These are phyloP conservation scores for Julus scandinavius DNA, from an alignment of 2,888 invertebrate genomes.

Conservation along the genomic window DNA sequence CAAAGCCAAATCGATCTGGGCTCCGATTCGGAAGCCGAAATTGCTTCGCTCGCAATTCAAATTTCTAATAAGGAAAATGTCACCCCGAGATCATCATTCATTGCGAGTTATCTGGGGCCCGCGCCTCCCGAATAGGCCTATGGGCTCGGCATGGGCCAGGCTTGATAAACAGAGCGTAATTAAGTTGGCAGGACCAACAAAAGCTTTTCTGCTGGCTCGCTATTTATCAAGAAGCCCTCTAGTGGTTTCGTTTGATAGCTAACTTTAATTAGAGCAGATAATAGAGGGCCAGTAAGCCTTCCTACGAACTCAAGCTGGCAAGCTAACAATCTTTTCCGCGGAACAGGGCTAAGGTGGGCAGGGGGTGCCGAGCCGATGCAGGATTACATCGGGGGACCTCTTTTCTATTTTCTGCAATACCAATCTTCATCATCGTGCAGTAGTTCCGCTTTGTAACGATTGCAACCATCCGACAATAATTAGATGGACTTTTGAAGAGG, in stretches of 20 bases:
- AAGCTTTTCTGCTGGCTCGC: slow-evolving; percentile 34
- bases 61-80: slow-evolving; percentile 37
- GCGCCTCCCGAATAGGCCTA: not conserved
- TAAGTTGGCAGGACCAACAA: slow-evolving; percentile 39
- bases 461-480: slow-evolving; percentile 39
- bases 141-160: slow-evolving; percentile 3
- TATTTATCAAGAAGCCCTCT: slow-evolving; percentile 45
- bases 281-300: slow-evolving; percentile 35
- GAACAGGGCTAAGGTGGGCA: not conserved
- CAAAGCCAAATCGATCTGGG: slow-evolving; percentile 12
- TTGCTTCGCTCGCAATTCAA: slow-evolving; percentile 13
- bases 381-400: slow-evolving; percentile 9
- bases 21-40: not conserved
- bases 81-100: slow-evolving; percentile 35
- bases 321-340: slow-evolving; percentile 18
- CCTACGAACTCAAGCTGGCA: slow-evolving; percentile 13
- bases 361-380: not conserved
- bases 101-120: not conserved
- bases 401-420: not conserved
- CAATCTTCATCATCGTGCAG: slow-evolving; percentile 15
- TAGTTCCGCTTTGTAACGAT: slow-evolving; percentile 30
- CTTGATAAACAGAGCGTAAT: slow-evolving; percentile 42
- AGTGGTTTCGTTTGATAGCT: slow-evolving; percentile 52
- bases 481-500: not conserved
- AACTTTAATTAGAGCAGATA: slow-evolving; percentile 49